A percentile compares a stretch with the other conserved stretches of the same genome.
phyloP scores from a whole-genome alignment of 2,113 vertebrate genomes.

The Recurvirostra avosetta region DNA sequence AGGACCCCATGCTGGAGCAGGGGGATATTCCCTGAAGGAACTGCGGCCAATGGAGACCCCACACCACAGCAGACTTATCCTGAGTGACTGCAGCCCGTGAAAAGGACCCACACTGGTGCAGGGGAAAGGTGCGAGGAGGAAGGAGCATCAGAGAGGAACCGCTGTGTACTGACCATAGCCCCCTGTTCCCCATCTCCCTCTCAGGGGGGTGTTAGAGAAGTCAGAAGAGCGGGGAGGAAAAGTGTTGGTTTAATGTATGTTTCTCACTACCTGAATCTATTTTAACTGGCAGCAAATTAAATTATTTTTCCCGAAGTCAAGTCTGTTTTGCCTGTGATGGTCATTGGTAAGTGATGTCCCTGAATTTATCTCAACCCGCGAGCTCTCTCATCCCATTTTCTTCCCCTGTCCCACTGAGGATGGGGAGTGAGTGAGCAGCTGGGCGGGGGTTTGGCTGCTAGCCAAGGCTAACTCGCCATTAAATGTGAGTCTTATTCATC shows the following conservation, averaged over 20 bases:
- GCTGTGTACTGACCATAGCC: neutral
- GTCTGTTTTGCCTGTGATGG: neutral
- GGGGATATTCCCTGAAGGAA: neutral
- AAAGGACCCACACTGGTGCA: neutral
- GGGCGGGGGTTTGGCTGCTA: neutral
- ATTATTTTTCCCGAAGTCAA: neutral
- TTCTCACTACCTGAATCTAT: neutral
- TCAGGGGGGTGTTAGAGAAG: neutral
- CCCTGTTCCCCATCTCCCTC: neutral
- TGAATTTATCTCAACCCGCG: neutral
- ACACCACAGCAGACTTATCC: neutral
- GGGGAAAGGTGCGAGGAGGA: neutral
- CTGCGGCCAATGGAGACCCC: neutral
- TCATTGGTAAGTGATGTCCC: neutral
- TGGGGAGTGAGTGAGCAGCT: neutral
- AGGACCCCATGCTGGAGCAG: neutral
- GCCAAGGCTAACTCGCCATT: neutral
- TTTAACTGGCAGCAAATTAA: neutral
- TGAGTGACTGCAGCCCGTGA: neutral
- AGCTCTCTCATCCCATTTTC: neutral
- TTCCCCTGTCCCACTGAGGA: neutral
- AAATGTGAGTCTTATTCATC: neutral
- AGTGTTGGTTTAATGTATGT: neutral
- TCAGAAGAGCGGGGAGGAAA: neutral
- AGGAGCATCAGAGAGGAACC: neutral